phyloP scores from a whole-genome alignment of 1,140 invertebrate species.

The Temnothorax nylanderi region DNA sequence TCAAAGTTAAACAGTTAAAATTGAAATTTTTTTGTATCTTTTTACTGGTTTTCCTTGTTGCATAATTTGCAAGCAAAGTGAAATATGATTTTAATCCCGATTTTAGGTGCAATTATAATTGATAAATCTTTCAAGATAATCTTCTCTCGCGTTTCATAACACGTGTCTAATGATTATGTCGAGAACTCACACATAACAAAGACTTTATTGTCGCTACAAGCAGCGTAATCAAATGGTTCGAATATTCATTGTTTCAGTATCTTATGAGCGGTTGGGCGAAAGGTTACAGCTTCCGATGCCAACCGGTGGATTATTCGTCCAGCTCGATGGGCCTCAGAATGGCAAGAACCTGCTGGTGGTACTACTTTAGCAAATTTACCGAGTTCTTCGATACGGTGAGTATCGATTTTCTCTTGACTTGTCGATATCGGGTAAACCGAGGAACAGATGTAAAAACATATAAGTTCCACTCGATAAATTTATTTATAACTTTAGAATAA shows the following conservation, averaged over 20 bases:
- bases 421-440: not conserved
- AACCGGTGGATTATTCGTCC: conserved; percentile 96
- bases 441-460: not conserved
- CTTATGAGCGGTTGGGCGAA: conserved; percentile 94
- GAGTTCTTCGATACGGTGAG: conserved; percentile 98
- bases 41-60: not conserved
- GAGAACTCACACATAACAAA: not conserved
- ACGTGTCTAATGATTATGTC: not conserved
- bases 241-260: conserved; percentile 87
- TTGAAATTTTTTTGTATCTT: not conserved
- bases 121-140: not conserved
- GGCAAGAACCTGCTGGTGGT: conserved; percentile 98
- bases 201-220: not conserved
- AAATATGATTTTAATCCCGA: not conserved
- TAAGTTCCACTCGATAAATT: not conserved
- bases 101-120: not conserved
- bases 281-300: conserved; percentile 96
- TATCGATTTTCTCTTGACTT: conserved; percentile 42
- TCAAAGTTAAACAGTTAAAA: not conserved
- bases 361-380: conserved; percentile 98
- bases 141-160: not conserved
- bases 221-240: not conserved
- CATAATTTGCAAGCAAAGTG: not conserved
- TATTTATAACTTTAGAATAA: not conserved
- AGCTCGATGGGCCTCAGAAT: conserved; percentile 94